These are phyloP conservation scores for Synanceia verrucosa DNA, from an alignment of 2,797 vertebrate genomes.

Conservation along the genomic window DNA sequence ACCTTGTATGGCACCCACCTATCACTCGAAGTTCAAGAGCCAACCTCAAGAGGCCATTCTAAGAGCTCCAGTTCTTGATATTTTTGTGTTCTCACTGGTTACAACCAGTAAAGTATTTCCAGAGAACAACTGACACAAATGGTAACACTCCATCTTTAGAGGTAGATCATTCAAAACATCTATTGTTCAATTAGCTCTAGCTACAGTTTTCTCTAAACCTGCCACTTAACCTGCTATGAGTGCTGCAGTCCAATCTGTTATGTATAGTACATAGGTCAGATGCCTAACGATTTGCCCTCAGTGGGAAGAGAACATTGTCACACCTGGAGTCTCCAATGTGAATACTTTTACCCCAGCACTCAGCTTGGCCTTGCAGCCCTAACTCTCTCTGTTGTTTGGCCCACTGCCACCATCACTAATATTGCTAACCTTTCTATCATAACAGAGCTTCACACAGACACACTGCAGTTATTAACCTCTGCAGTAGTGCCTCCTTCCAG, in stretches of 20 bases:
- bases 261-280: constrained; percentile 17
- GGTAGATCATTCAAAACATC: background rate
- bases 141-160: background rate
- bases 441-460: constrained; percentile 59
- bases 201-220: background rate
- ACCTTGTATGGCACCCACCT: background rate
- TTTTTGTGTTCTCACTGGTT: background rate
- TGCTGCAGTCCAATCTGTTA: background rate
- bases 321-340: constrained; percentile 24
- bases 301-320: constrained; percentile 40
- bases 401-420: constrained; percentile 59
- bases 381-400: constrained; percentile 46
- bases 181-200: background rate
- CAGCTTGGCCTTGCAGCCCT: constrained; percentile 15
- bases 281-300: constrained; percentile 27
- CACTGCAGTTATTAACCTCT: constrained; percentile 75
- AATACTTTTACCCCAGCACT: constrained; percentile 15
- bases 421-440: constrained; percentile 72
- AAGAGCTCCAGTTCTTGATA: too few relatives aligned
- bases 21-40: background rate
- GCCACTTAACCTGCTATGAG: background rate
- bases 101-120: background rate
- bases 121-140: background rate
- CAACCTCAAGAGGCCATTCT: too few relatives aligned
- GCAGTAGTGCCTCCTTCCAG: constrained; percentile 54